Percentiles rank a stretch among this genome's conserved stretches.
Conservation (phyloP, 2,113 vertebrate genomes). For the Pandion haliaetus region DNA sequence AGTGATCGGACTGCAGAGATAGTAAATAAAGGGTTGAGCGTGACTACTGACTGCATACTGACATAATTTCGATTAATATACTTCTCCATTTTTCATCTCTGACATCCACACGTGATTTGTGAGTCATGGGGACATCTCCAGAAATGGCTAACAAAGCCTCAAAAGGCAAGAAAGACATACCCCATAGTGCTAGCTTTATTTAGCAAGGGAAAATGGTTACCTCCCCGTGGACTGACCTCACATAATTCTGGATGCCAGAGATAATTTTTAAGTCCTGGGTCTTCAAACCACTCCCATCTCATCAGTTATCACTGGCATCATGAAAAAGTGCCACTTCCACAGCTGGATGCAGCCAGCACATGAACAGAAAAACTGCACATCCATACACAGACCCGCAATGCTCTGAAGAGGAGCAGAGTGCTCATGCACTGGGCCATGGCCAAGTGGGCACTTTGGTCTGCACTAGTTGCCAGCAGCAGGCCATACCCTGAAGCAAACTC, state of each 20-base stretch:
- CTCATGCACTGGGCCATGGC: not conserved
- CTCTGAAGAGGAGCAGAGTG: not conserved
- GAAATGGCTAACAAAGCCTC: not conserved
- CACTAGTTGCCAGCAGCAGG: not conserved
- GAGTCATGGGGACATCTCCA: not conserved
- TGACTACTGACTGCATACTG: not conserved
- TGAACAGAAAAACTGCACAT: not conserved
- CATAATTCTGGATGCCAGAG: not conserved
- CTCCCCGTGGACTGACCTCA: not conserved
- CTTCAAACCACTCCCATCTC: not conserved
- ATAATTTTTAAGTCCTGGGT: not conserved
- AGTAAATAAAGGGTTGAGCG: not conserved
- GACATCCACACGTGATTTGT: not conserved
- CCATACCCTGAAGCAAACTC: not conserved
- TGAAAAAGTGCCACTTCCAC: not conserved
- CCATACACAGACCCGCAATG: not conserved
- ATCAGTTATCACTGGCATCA: not conserved
- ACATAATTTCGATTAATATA: not conserved
- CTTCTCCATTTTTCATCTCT: conserved; percentile 1
- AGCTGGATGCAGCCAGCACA: not conserved
- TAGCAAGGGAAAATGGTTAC: not conserved
- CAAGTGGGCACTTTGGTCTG: not conserved
- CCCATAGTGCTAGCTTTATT: not conserved
- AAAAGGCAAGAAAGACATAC: not conserved
- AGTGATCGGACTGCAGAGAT: not conserved